Evolutionary conservation across 2,113 vertebrate species (phyloP).

Genomic region (Heterochromis multidens): DNA sequence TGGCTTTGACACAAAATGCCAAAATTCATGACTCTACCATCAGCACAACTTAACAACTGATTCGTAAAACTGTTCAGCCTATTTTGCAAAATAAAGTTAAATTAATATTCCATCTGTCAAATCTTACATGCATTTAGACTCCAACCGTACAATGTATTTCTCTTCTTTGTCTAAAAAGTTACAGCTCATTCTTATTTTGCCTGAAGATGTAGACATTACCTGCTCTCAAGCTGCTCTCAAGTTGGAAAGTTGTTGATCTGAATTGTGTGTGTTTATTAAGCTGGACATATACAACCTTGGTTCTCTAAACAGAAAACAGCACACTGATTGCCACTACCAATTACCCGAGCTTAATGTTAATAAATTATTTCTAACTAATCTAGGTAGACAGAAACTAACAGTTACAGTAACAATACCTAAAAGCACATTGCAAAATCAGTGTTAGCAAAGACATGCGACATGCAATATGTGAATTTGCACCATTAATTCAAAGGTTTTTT

Average conservation of each 20-base stretch:
- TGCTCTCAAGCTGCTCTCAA: no score
- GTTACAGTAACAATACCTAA: not conserved
- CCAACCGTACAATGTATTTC: not conserved
- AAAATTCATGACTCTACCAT: not conserved
- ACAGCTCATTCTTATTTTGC: not conserved
- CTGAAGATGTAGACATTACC: not conserved
- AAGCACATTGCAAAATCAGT: not conserved
- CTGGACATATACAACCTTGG: not conserved
- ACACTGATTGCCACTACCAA: not conserved
- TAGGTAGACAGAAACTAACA: not conserved
- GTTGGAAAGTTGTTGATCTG: not conserved
- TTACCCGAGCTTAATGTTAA: not conserved
- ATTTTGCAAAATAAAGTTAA: not conserved
- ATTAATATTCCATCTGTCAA: not conserved
- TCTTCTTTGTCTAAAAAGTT: not conserved
- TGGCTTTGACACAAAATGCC: not conserved
- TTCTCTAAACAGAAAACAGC: not conserved
- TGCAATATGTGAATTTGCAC: fast-evolving
- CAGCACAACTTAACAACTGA: not conserved
- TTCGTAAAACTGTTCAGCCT: not conserved
- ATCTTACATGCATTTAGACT: not conserved
- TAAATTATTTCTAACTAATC: not conserved
- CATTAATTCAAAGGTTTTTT: not conserved
- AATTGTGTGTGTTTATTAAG: no score
- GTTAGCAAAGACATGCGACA: not conserved